Percentiles rank a stretch among this genome's conserved stretches.
These are phyloP conservation scores for Ammodytes dubius DNA, from an alignment of 2,113 vertebrate species.

Conservation along the genomic window DNA sequence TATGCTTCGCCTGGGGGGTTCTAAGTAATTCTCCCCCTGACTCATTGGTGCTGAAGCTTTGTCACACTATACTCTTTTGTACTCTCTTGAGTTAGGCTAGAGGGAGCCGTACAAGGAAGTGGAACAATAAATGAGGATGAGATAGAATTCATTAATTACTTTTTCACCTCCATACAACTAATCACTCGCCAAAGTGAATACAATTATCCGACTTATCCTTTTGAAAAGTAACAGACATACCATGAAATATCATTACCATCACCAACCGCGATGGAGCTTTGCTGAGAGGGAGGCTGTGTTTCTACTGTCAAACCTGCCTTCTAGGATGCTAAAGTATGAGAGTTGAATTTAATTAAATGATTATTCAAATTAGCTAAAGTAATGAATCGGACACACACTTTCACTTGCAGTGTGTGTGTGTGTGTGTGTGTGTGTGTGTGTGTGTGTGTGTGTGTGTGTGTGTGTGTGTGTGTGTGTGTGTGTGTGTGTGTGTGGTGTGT, in stretches of 20 bases:
- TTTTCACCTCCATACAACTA: constrained; percentile 76
- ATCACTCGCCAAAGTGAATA: constrained; percentile 79
- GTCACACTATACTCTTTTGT: constrained; percentile 72
- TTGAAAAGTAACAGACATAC: constrained; percentile 72
- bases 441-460: constrained; percentile 40
- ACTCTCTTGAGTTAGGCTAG: constrained; percentile 60
- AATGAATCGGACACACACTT: constrained; percentile 61
- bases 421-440: constrained; percentile 23
- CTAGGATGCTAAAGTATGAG: constrained; percentile 67
- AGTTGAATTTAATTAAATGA: constrained; percentile 74
- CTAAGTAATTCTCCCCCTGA: constrained; percentile 72
- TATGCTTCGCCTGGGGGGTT: constrained; percentile 66
- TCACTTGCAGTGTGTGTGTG: constrained; percentile 37
- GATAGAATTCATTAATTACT: constrained; percentile 78
- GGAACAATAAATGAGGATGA: constrained; percentile 73
- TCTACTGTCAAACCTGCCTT: constrained; percentile 70
- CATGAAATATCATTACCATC: constrained; percentile 78
- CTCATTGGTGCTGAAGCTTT: constrained; percentile 68
- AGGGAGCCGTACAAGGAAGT: constrained; percentile 64
- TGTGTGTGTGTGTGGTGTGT: constrained; percentile 34
- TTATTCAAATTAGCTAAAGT: constrained; percentile 74
- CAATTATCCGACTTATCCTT: constrained; percentile 77
- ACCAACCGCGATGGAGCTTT: constrained; percentile 66
- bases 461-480: constrained; percentile 35
- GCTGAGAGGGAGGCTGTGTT: constrained; percentile 68